Evolutionary conservation across 2,888 invertebrate species (phyloP).

Genomic region (Zygogramma bicolorata): DNA sequence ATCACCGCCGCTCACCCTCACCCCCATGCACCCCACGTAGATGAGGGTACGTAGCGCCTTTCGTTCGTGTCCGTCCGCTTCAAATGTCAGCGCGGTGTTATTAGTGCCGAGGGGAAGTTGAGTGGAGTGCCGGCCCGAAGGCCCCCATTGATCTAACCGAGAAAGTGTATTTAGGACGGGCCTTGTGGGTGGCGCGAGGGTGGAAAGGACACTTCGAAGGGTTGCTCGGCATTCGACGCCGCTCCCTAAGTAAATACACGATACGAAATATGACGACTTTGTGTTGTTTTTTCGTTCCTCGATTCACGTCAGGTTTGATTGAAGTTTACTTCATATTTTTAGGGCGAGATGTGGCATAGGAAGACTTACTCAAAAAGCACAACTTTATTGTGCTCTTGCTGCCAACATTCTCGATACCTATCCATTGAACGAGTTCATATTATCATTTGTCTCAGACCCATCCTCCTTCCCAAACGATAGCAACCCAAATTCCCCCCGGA

Average conservation of each 20-base stretch:
- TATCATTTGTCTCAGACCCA: too few relatives aligned
- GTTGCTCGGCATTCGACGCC: constrained; percentile 7
- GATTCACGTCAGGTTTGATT: too few relatives aligned
- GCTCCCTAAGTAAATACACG: constrained; percentile 3
- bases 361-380: too few relatives aligned
- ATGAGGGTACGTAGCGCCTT: constrained; percentile 25
- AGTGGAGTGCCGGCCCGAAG: constrained; percentile 20
- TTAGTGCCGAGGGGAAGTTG: constrained; percentile 7
- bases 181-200: constrained; percentile 44
- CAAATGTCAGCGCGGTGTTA: constrained; percentile 23
- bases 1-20: neutral
- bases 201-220: constrained; percentile 25
- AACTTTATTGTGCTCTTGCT: too few relatives aligned
- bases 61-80: constrained; percentile 13
- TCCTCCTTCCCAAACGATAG: too few relatives aligned
- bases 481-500: too few relatives aligned
- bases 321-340: too few relatives aligned
- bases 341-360: too few relatives aligned
- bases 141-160: constrained; percentile 36
- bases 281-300: neutral
- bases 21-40: constrained; percentile 11
- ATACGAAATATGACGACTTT: neutral
- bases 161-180: constrained; percentile 55
- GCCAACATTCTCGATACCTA: too few relatives aligned
- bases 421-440: too few relatives aligned